Conservation (phyloP, 1,140 invertebrate genomes). For the Tribolium madens region DNA sequence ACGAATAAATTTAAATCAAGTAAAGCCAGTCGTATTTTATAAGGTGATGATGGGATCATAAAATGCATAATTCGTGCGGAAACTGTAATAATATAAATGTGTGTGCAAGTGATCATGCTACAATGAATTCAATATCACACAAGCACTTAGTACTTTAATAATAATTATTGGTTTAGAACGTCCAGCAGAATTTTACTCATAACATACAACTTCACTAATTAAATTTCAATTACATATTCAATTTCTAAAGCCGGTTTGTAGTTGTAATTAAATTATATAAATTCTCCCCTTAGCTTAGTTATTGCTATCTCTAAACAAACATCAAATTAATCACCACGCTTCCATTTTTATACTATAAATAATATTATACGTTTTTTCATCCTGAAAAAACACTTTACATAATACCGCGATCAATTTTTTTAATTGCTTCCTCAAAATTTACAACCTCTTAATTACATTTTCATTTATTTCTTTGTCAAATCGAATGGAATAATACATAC, state of each 20-base stretch:
- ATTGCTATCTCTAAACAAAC: slow-evolving; percentile 21
- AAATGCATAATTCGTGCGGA: slow-evolving; percentile 2
- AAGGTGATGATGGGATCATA: slow-evolving; percentile 2
- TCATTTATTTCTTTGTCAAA: slow-evolving; percentile 1
- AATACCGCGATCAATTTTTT: slow-evolving; percentile 29
- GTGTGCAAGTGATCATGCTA: neutral
- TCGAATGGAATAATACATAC: neutral
- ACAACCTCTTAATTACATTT: slow-evolving; percentile 12
- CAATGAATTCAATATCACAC: slow-evolving; percentile 17
- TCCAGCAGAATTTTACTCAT: slow-evolving; percentile 30
- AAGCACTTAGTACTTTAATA: slow-evolving; percentile 39
- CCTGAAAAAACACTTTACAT: neutral
- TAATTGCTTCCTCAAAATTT: neutral
- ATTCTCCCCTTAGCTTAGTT: neutral
- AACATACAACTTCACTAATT: slow-evolving; percentile 33
- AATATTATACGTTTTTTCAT: neutral
- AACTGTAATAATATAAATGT: neutral
- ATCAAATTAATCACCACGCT: neutral
- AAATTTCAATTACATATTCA: slow-evolving; percentile 30
- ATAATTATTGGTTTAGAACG: slow-evolving; percentile 36
- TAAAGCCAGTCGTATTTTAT: neutral
- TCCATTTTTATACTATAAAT: slow-evolving; percentile 2
- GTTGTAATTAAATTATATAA: slow-evolving; percentile 39
- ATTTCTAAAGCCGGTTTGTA: slow-evolving; percentile 32
- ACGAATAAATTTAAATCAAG: slow-evolving; percentile 10